Evolutionary conservation across 1,140 invertebrate genomes (phyloP), one percentile per base, ranked within the genome.

Genomic region (Cotesia typhae): DNA sequence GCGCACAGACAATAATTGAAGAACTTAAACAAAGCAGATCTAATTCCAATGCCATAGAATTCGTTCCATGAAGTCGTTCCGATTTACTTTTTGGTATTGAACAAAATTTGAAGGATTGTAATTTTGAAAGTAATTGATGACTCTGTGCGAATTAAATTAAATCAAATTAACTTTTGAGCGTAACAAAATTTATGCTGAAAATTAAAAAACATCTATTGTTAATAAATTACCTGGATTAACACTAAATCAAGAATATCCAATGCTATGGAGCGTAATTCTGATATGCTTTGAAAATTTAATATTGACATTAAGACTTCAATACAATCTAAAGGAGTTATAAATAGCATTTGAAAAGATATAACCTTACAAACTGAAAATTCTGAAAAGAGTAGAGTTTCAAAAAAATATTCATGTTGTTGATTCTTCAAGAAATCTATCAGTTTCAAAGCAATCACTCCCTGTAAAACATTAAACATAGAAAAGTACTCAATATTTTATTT

Each of bases 291-390:
- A 0, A 84, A 72, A 36, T 77, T 77, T 17, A 73, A 76, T 14
- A 74, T 77, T 1, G 76, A 77, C 7, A 85, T 35, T 14, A 85
- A 73, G 51, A 83, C 28, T 66, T 84, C 79, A 17, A 84, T 64
- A 51, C 76, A 82, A 20, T 80, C 71, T 4, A 83, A 57, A 0
- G 82, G 79, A 2, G 81, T 84, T 5, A 74, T 73, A n/a, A 77
- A 14, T 12, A 78, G 77, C 57, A 84, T 78, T 72, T 72, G 76
- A 71, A 78, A 84, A 36, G 68, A 77, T n/a, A 83, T 51, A 9
- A 71, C 75, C 67, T 79, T 78, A 12, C 80, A 79, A 64, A 85
- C 79, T 64, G 77, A 75, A 36, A 77, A 74, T 72, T 85, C 84
- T 0, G 80, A 82, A 9, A 4, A 20, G 5, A 80, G 68, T 9